These are phyloP conservation scores for Aphis craccivora DNA, from an alignment of 1,140 invertebrate species.

Conservation along the genomic window DNA sequence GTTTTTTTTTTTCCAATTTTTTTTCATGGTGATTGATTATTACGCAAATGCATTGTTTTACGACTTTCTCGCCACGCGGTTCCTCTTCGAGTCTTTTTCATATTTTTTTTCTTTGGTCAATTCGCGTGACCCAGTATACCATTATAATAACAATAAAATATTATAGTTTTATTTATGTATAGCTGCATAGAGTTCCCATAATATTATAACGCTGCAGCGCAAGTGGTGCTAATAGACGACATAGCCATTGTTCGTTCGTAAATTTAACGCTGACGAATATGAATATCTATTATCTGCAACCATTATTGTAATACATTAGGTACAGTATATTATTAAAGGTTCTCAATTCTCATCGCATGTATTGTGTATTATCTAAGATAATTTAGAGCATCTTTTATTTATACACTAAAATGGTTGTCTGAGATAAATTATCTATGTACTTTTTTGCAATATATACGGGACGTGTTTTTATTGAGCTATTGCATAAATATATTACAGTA, in stretches of 20 bases:
- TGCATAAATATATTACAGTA: no score
- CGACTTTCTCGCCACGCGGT: background rate
- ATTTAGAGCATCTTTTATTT: no score
- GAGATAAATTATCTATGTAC: no score
- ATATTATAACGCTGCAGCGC: background rate
- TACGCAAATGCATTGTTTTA: conserved; percentile 7
- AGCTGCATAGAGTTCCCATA: background rate
- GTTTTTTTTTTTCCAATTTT: background rate
- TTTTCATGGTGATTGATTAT: background rate
- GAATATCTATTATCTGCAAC: background rate
- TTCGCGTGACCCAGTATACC: background rate
- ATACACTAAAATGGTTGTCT: no score
- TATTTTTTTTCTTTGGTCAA: background rate
- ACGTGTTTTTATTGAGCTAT: no score
- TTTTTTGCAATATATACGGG: no score
- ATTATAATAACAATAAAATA: conserved; percentile 19
- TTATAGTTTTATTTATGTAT: background rate
- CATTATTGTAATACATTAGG: background rate
- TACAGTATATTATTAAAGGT: background rate
- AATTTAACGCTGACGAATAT: conserved; percentile 12
- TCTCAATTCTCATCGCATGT: background rate
- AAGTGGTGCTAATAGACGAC: background rate
- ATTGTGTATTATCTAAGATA: no score
- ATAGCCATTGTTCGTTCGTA: background rate
- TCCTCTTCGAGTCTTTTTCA: background rate